These are phyloP conservation scores for Bradynema listronoti DNA, from an alignment of 1,140 invertebrate genomes.

Conservation along the genomic window DNA sequence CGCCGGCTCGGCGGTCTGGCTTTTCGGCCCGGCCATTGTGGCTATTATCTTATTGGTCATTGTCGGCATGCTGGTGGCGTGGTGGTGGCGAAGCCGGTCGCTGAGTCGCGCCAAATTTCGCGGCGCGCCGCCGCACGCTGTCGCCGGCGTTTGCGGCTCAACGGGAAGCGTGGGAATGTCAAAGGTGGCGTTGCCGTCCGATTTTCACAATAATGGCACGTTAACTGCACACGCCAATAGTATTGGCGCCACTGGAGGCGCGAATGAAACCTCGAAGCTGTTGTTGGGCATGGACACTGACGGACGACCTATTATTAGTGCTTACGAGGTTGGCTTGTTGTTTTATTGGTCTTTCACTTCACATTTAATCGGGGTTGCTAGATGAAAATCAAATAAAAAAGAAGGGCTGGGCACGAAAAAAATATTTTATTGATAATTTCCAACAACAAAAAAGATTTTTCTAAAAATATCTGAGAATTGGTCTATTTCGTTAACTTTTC, in stretches of 20 bases:
- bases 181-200: conserved; percentile 32
- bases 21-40: conserved; percentile 62
- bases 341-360: neutral
- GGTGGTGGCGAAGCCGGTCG: conserved; percentile 50
- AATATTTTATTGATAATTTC: neutral
- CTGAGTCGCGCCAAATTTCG: conserved; percentile 33
- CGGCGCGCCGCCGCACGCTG: conserved; percentile 3
- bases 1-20: conserved; percentile 79
- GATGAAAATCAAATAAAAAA: neutral
- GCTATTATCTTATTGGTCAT: conserved; percentile 60
- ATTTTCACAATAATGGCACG: neutral
- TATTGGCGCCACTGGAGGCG: conserved; percentile 15
- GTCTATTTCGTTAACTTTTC: no score
- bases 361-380: no score
- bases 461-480: no score
- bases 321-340: conserved; percentile 39
- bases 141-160: no score
- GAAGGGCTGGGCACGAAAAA: neutral
- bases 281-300: conserved; percentile 44
- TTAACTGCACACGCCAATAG: conserved; percentile 12
- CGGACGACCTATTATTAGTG: conserved; percentile 49
- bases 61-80: conserved; percentile 59
- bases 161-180: conserved; percentile 39
- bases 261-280: conserved; percentile 53
- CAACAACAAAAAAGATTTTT: no score